phyloP scores from a whole-genome alignment of 2,888 invertebrate species.

The Chrysolina americana region DNA sequence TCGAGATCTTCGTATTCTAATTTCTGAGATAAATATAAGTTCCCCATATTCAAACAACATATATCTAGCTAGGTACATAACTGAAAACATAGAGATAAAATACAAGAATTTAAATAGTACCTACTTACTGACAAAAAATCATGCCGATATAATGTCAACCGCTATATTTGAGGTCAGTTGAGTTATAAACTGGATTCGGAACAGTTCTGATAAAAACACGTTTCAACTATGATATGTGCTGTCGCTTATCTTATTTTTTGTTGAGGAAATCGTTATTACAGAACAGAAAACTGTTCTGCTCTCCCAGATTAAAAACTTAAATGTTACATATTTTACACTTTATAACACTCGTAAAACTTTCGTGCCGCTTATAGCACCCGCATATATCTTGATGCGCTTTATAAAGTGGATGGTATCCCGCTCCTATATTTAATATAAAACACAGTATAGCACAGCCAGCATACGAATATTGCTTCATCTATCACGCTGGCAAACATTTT shows the following conservation, averaged over 20 bases:
- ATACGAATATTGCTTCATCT: conserved; percentile 21
- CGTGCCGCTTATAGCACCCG: not conserved
- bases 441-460: conserved; percentile 18
- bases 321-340: conserved; percentile 18
- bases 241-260: not conserved
- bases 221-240: too few species aligned
- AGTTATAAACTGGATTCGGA: too few species aligned
- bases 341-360: conserved; percentile 14
- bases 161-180: too few species aligned
- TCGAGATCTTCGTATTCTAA: too few species aligned
- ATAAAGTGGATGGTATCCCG: conserved; percentile 5
- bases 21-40: too few species aligned
- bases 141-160: too few species aligned
- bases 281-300: not conserved
- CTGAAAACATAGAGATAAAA: too few species aligned
- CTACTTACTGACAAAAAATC: too few species aligned
- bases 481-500: conserved; percentile 16
- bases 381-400: conserved; percentile 24
- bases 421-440: conserved; percentile 21
- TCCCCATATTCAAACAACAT: too few species aligned
- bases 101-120: too few species aligned
- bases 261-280: not conserved
- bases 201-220: too few species aligned
- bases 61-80: too few species aligned
- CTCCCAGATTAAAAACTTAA: conserved; percentile 13